Evolutionary conservation across 2,888 invertebrate genomes (phyloP), one percentile per base, ranked within the genome.

Genomic region (Andrena chrysosceles): DNA sequence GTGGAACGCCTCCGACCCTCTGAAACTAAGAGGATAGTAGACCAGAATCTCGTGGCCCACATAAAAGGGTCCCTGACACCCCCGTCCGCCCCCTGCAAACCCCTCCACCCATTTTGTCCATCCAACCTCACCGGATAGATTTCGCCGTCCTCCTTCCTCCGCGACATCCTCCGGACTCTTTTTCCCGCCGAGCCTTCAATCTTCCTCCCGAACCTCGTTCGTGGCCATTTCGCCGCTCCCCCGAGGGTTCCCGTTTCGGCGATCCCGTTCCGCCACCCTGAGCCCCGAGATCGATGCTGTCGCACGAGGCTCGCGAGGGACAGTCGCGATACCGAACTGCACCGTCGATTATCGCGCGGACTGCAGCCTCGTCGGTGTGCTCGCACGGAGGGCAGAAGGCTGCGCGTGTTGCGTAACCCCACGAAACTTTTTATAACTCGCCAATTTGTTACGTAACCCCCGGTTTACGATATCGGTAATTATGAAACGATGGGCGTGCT

Each of bases 61-160:
- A 86, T 87, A 85, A 87, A 88, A 66, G 77, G 69, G 63, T 68
- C 75, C 86, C 69, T 76, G 75, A 76, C 82, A 84, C 72, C 74
- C 80, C n/a, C 13, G 31, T 20, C 20, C n/a, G n/a, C 31, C 35
- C n/a, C n/a, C 4, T 6, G 10, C 59, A 26, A 49, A 29, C 66
- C 59, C 67, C 62, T 66, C 69, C 42, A 26, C n/a, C 56, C 8
- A n/a, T 73, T 80, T 4, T 48, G 69, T 60, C 73, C 59, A 66
- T 70, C 8, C 59, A 54, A 16, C 2, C 7, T 16, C 23, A 49
- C 54, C 23, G 70, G 78, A 73, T 52, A 76, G 70, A 77, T 78
- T 42, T 26, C 69, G 49, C 10, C 63, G 42, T 59, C 26, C 8
- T 20, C 60, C 29, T 20, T 73, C 33, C 35, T 6, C 16, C 3